Percentiles rank a stretch among this genome's conserved stretches.
These are phyloP conservation scores for Limnodromus scolopaceus DNA, from an alignment of 2,797 vertebrate genomes.

Conservation along the genomic window DNA sequence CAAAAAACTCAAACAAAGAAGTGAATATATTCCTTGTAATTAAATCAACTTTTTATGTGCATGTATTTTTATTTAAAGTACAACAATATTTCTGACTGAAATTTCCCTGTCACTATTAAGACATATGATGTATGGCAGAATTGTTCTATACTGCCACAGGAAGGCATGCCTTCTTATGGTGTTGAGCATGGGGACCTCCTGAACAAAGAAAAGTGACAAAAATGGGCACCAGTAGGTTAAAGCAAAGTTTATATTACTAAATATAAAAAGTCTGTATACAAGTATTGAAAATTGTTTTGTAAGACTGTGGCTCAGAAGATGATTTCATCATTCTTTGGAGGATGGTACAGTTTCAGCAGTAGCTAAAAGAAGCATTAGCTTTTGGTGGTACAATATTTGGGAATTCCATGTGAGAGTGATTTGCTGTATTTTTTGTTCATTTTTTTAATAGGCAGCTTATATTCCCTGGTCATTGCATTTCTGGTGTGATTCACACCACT, in stretches of 20 bases:
- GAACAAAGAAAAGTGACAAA: neutral
- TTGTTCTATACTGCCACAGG: neutral
- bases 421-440: neutral
- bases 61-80: neutral
- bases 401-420: neutral
- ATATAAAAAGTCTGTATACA: neutral
- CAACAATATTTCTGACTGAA: neutral
- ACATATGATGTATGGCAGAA: neutral
- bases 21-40: neutral
- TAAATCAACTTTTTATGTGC: neutral
- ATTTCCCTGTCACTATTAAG: neutral
- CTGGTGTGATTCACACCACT: neutral
- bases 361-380: neutral
- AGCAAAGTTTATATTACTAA: neutral
- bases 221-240: neutral
- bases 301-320: neutral
- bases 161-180: neutral
- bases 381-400: neutral
- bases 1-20: neutral
- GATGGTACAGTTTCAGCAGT: neutral
- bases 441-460: slow-evolving; percentile 1
- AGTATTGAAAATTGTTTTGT: neutral
- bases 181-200: neutral
- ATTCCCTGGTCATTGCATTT: neutral
- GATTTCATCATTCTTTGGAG: neutral